phyloP scores from a whole-genome alignment of 2,797 vertebrate genomes.

The Myotis daubentonii region DNA sequence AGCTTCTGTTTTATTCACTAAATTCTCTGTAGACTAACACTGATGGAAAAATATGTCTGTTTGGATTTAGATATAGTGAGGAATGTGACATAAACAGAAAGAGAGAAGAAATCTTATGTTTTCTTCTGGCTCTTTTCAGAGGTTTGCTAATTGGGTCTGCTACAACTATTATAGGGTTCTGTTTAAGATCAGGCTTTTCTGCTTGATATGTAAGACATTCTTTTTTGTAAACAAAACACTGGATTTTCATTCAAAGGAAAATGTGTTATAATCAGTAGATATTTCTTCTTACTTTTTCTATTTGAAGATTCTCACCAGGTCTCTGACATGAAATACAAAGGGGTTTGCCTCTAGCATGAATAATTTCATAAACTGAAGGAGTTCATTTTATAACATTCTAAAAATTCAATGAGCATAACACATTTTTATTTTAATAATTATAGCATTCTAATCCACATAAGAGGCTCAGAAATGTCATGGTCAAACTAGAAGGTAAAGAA shows the following conservation, averaged over 20 bases:
- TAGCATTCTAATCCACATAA: background rate
- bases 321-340: slow-evolving; percentile 49
- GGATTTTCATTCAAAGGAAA: slow-evolving; percentile 67
- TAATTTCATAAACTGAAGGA: slow-evolving; percentile 47
- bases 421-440: slow-evolving; percentile 50
- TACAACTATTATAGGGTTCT: slow-evolving; percentile 66
- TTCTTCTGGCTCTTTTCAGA: slow-evolving; percentile 63
- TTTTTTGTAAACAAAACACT: slow-evolving; percentile 68
- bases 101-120: slow-evolving; percentile 36
- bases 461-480: background rate
- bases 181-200: slow-evolving; percentile 61
- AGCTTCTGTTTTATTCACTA: slow-evolving; percentile 34
- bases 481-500: slow-evolving; percentile 39
- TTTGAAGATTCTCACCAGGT: slow-evolving; percentile 56
- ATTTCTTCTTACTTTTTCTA: slow-evolving; percentile 39
- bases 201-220: slow-evolving; percentile 64
- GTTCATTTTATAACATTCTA: slow-evolving; percentile 48
- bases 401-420: slow-evolving; percentile 40
- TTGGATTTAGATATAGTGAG: slow-evolving; percentile 64
- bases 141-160: slow-evolving; percentile 73
- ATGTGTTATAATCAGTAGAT: slow-evolving; percentile 38
- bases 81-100: slow-evolving; percentile 64
- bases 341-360: slow-evolving; percentile 45
- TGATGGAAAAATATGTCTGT: slow-evolving; percentile 47
- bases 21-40: slow-evolving; percentile 26